A percentile compares a stretch with the other conserved stretches of the same genome.
Evolutionary conservation across 2,888 invertebrate genomes (phyloP).

Genomic region (Tenodera sinensis): DNA sequence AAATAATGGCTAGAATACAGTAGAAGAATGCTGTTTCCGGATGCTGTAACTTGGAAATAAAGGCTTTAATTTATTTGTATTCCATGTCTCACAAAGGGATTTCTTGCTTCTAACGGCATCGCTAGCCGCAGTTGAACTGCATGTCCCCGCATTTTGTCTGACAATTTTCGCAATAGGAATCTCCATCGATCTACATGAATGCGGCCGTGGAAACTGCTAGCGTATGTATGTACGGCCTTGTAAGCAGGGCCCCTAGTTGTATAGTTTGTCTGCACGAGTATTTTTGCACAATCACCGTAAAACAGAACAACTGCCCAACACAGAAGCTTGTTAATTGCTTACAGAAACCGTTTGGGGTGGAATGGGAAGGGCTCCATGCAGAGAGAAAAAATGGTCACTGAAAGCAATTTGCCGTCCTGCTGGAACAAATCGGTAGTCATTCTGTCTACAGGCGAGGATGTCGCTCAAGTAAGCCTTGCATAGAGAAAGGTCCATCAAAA

Average conservation of each 20-base stretch:
- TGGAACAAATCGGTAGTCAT: not conserved
- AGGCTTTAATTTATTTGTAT: too few species aligned
- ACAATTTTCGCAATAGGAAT: not conserved
- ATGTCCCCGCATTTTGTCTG: not conserved
- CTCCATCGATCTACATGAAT: not conserved
- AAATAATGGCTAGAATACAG: too few species aligned
- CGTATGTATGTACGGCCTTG: too few species aligned
- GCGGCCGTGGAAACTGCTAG: not conserved
- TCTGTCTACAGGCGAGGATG: not conserved
- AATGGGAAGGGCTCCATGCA: not conserved
- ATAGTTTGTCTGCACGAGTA: not conserved
- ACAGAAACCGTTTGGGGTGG: not conserved
- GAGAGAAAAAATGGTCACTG: not conserved
- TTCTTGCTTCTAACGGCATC: too few species aligned
- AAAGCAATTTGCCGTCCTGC: not conserved
- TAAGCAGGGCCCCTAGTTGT: not conserved
- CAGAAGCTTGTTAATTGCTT: not conserved
- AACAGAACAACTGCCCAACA: not conserved
- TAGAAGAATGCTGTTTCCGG: too few species aligned
- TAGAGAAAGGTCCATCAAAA: not conserved
- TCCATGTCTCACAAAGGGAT: too few species aligned
- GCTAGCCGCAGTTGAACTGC: too few species aligned
- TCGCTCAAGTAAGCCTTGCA: not conserved
- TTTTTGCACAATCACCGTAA: not conserved
- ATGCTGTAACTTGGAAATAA: too few species aligned